Percentiles rank a stretch among this genome's conserved stretches.
Evolutionary conservation across 2,888 invertebrate genomes (phyloP).

Genomic region (Drosophila atroscutellata): DNA sequence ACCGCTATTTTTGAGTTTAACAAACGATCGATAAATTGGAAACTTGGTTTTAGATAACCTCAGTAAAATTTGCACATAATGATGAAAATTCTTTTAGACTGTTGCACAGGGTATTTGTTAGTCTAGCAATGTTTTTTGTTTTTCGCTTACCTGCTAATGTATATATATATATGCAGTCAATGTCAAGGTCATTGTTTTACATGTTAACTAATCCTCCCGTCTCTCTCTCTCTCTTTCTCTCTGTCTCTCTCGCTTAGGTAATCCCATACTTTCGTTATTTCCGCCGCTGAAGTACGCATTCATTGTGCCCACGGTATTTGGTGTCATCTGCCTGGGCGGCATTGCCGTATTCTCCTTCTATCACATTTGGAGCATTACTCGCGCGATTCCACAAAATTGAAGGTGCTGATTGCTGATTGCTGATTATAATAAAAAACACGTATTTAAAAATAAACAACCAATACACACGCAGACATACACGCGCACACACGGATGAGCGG

Average conservation of each 20-base stretch:
- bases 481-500: slow-evolving; percentile 10
- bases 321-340: slow-evolving; percentile 88
- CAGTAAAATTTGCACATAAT: too few species aligned
- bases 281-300: slow-evolving; percentile 87
- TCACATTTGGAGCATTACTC: slow-evolving; percentile 85
- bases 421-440: not conserved
- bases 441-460: slow-evolving; percentile 26
- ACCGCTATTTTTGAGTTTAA: not conserved
- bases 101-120: slow-evolving; percentile 1
- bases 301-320: slow-evolving; percentile 87
- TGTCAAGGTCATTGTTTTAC: slow-evolving; percentile 54
- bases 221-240: slow-evolving; percentile 6
- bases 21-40: not conserved
- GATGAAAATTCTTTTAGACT: too few species aligned
- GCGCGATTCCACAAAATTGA: slow-evolving; percentile 41
- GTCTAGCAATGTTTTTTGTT: not conserved
- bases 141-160: slow-evolving; percentile 17
- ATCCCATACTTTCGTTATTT: slow-evolving; percentile 86
- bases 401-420: slow-evolving; percentile 1
- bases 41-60: not conserved
- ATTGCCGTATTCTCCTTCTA: slow-evolving; percentile 88
- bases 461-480: not conserved
- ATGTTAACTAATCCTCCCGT: slow-evolving; percentile 8
- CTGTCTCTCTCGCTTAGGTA: slow-evolving; percentile 83
- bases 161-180: slow-evolving; percentile 32